Evolutionary conservation across 2,797 vertebrate species (phyloP).

Genomic region (Tragelaphus eurycerus): DNA sequence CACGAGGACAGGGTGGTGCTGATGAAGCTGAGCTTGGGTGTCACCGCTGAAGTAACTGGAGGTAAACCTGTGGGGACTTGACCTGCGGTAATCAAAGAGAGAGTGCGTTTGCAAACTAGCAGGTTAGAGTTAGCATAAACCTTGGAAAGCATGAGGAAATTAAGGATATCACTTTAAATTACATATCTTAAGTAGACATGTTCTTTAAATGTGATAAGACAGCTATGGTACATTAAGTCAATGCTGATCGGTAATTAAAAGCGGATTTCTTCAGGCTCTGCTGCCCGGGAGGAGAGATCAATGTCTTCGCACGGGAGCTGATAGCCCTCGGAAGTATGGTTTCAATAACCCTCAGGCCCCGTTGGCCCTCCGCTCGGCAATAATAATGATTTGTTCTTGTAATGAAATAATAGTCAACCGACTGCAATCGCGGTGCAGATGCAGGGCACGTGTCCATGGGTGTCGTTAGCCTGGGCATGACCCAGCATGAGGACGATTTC

Average conservation of each 20-base stretch:
- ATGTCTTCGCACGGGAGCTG: neutral
- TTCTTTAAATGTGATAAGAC: slow-evolving; percentile 52
- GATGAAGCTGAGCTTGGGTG: neutral
- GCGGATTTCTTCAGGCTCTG: neutral
- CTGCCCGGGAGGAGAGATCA: neutral
- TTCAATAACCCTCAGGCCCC: slow-evolving; percentile 14
- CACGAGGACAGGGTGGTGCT: accelerated
- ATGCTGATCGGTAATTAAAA: slow-evolving; percentile 53
- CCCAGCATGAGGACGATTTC: accelerated
- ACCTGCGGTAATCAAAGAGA: neutral
- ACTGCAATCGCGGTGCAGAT: accelerated
- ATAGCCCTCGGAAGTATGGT: slow-evolving; percentile 25
- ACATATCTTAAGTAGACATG: slow-evolving; percentile 46
- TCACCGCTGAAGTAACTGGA: neutral
- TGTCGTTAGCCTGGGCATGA: accelerated
- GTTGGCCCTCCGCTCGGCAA: neutral
- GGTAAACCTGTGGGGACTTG: neutral
- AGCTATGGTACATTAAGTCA: slow-evolving; percentile 57
- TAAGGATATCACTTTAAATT: slow-evolving; percentile 63
- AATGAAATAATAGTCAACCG: slow-evolving; percentile 17
- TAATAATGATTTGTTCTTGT: slow-evolving; percentile 46
- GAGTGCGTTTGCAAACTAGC: neutral
- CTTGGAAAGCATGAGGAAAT: slow-evolving; percentile 59
- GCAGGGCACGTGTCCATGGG: accelerated
- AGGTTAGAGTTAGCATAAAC: neutral